A percentile compares a stretch with the other conserved stretches of the same genome.
These are phyloP conservation scores for Cyanoliseus patagonus DNA, from an alignment of 2,113 vertebrate species.

Conservation along the genomic window DNA sequence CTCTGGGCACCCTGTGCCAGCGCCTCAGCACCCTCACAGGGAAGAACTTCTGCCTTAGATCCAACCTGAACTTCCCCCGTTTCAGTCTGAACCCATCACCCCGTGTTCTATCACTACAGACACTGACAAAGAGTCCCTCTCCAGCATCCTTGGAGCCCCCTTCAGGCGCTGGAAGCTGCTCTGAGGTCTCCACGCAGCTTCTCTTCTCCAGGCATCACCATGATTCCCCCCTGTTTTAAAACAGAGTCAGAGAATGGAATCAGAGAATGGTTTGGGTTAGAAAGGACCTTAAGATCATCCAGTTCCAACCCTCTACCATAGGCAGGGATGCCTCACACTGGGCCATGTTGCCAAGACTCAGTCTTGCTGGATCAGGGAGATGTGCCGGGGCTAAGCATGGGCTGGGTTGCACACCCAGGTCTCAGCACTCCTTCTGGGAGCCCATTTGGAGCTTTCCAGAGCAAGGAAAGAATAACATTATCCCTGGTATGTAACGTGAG, in stretches of 20 bases:
- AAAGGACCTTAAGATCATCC: background rate
- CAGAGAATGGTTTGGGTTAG: background rate
- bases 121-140: background rate
- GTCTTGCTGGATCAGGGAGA: background rate
- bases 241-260: background rate
- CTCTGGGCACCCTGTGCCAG: no score
- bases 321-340: background rate
- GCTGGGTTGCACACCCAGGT: background rate
- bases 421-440: background rate
- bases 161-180: background rate
- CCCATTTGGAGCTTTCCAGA: background rate
- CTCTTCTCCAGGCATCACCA: background rate
- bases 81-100: no score
- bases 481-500: background rate
- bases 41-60: no score
- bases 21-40: no score
- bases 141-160: background rate
- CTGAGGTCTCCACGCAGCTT: background rate
- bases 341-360: background rate
- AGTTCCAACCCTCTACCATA: background rate
- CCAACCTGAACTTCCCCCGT: no score
- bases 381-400: rapidly evolving
- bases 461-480: background rate
- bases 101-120: background rate
- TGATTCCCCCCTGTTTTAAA: background rate